These are phyloP conservation scores for Pollenia labialis DNA, from an alignment of 2,888 invertebrate species.

Conservation along the genomic window DNA sequence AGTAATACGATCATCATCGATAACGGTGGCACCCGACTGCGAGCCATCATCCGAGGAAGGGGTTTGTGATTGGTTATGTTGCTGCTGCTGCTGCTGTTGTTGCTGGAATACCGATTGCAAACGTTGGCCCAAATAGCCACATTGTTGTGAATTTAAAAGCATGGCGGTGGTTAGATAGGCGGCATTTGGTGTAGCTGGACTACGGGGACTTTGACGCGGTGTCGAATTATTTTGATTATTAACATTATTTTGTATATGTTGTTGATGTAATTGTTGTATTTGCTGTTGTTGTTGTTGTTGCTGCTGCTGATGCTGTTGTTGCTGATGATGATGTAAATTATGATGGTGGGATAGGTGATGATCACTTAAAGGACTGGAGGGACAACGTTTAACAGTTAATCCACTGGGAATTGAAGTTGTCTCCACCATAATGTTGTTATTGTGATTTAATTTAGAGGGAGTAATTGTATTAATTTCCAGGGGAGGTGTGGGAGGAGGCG, in stretches of 20 bases:
- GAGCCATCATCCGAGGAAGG: constrained; percentile 82
- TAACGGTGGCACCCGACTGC: constrained; percentile 80
- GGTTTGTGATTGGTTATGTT: constrained; percentile 79
- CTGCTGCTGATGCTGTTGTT: constrained; percentile 76
- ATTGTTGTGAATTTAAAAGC: constrained; percentile 83
- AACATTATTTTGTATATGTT: constrained; percentile 74
- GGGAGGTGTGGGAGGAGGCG: constrained; percentile 79
- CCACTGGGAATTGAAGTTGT: constrained; percentile 80
- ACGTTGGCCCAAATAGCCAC: constrained; percentile 83
- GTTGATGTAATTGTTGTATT: constrained; percentile 65
- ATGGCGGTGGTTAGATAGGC: constrained; percentile 84
- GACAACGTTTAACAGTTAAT: constrained; percentile 81
- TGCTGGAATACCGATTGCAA: constrained; percentile 83
- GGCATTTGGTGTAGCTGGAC: constrained; percentile 77
- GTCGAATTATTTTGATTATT: constrained; percentile 64
- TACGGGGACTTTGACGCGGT: constrained; percentile 71
- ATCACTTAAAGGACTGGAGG: constrained; percentile 77
- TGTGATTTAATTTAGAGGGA: constrained; percentile 40
- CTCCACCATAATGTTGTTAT: constrained; percentile 79
- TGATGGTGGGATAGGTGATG: constrained; percentile 76
- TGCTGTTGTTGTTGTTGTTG: constrained; percentile 68
- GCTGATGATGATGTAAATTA: constrained; percentile 76
- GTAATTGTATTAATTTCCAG: constrained; percentile 31
- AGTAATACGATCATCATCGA: constrained; percentile 80
- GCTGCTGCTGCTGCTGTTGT: constrained; percentile 79